Base-by-base conservation (phyloP, 1,140 invertebrate genomes). In the Reticulitermes speratus region DNA sequence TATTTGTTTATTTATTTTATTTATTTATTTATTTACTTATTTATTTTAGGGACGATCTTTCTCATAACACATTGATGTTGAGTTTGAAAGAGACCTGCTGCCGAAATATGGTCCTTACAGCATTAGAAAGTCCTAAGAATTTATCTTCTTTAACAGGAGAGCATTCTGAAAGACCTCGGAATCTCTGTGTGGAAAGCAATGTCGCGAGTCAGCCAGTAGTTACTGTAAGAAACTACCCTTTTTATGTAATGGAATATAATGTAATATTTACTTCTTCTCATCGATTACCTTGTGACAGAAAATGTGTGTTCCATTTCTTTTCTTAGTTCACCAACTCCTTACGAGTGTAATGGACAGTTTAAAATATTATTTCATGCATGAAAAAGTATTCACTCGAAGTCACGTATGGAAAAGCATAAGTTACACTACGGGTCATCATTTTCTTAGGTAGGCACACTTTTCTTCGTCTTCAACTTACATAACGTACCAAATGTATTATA, bases 191-290 rank as follows among this genome's bases (percentile, higher is more conserved):
- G 14, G 14, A 55, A 21, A 14, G 19, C 5, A 55, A 55, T 55
- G 52, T 21, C 52, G 14, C 19, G 19, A 55, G 14, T 5, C 52
- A 12, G 8, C 5, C 52, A 55, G 14, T 6, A 75, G n/a, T 1
- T 25, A 75, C 2, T n/a, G 65, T 75, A 69, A 69, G 65, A 30
- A n/a, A 75, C 65, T 14, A 30, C 65, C n/a, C 65, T 75, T 75
- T 65, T 65, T 75, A 75, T 75, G n/a, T 75, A 75, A 75, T 75
- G 65, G 65, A 8, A 75, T 75, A 75, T 75, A 30, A 75, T 75
- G 65, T 30, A 75, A 75, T 75, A 75, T 75, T 75, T 75, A 75
- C 65, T 75, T 30, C 16, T 2, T 30, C 25, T 2, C 14, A 75
- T 75, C 65, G 65, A 75, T 75, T 75, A 75, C 65, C 25, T 75